These are phyloP conservation scores for Hipparchia sbordonii DNA, from an alignment of 2,888 invertebrate species.

Conservation along the genomic window DNA sequence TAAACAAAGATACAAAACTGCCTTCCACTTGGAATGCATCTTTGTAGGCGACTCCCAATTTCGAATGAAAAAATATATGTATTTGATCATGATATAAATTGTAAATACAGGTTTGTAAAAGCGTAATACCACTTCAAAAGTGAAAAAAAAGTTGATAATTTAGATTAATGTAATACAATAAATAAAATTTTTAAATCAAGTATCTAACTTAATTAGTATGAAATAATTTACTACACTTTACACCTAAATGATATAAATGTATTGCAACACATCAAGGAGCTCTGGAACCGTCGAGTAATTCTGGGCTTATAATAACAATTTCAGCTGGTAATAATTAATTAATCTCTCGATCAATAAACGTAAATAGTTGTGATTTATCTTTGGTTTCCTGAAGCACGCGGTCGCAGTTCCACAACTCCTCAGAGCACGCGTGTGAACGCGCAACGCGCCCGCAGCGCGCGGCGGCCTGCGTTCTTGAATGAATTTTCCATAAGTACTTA, in stretches of 20 bases:
- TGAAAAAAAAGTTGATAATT: slow-evolving; percentile 74
- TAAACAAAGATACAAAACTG: slow-evolving; percentile 69
- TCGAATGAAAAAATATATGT: slow-evolving; percentile 65
- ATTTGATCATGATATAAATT: slow-evolving; percentile 80
- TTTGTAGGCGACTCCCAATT: slow-evolving; percentile 68
- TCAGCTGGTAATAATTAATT: slow-evolving; percentile 58
- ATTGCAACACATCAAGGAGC: slow-evolving; percentile 81
- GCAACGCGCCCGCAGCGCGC: slow-evolving; percentile 34
- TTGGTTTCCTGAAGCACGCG: slow-evolving; percentile 71
- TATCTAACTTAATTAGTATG: slow-evolving; percentile 74
- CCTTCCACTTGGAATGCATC: slow-evolving; percentile 72
- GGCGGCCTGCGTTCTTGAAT: slow-evolving; percentile 53
- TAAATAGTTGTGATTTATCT: slow-evolving; percentile 78
- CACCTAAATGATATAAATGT: slow-evolving; percentile 78
- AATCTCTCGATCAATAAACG: slow-evolving; percentile 69
- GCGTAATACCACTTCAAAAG: slow-evolving; percentile 78
- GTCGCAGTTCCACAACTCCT: slow-evolving; percentile 79
- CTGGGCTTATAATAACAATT: slow-evolving; percentile 60
- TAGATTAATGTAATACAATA: slow-evolving; percentile 74
- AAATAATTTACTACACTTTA: slow-evolving; percentile 82
- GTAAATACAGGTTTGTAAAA: slow-evolving; percentile 80
- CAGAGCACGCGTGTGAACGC: slow-evolving; percentile 48
- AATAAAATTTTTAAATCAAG: slow-evolving; percentile 78
- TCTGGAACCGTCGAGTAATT: slow-evolving; percentile 78
- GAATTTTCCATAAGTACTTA: slow-evolving; percentile 79